Conservation (phyloP, 2,888 invertebrate species). For the Miltochrista miniata region DNA sequence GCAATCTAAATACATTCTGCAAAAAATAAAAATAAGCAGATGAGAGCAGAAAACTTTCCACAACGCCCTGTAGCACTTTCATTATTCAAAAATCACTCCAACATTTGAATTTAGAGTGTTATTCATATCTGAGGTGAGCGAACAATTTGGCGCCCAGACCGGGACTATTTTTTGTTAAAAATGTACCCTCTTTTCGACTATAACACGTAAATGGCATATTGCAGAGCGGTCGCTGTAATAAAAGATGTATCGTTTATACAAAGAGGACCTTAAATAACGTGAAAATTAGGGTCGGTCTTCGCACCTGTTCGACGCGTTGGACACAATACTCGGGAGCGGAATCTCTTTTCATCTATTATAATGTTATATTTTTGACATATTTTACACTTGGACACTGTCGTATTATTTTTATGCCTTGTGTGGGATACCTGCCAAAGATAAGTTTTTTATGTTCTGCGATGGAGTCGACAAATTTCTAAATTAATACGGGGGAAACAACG, state of each 20-base stretch:
- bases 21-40: background rate
- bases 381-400: slow-evolving; percentile 1
- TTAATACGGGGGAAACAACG: too few relatives aligned
- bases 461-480: too few relatives aligned
- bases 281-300: slow-evolving; percentile 27
- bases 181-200: slow-evolving; percentile 38
- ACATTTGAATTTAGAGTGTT: slow-evolving; percentile 11
- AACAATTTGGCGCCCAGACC: slow-evolving; percentile 17
- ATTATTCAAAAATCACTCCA: slow-evolving; percentile 12
- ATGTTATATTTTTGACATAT: slow-evolving; percentile 23
- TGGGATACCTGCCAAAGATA: slow-evolving; percentile 8
- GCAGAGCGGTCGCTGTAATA: slow-evolving; percentile 30
- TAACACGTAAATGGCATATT: slow-evolving; percentile 35
- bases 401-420: background rate
- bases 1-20: background rate
- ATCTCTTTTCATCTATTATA: slow-evolving; percentile 1
- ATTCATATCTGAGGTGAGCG: slow-evolving; percentile 21
- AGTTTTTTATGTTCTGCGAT: slow-evolving; percentile 23
- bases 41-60: background rate
- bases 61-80: slow-evolving; percentile 1
- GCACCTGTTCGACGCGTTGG: slow-evolving; percentile 13
- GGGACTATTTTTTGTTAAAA: slow-evolving; percentile 36
- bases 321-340: background rate
- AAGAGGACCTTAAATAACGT: slow-evolving; percentile 23
- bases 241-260: slow-evolving; percentile 35